These are phyloP conservation scores for Mirounga angustirostris DNA, from an alignment of 2,113 vertebrate species.

Conservation along the genomic window DNA sequence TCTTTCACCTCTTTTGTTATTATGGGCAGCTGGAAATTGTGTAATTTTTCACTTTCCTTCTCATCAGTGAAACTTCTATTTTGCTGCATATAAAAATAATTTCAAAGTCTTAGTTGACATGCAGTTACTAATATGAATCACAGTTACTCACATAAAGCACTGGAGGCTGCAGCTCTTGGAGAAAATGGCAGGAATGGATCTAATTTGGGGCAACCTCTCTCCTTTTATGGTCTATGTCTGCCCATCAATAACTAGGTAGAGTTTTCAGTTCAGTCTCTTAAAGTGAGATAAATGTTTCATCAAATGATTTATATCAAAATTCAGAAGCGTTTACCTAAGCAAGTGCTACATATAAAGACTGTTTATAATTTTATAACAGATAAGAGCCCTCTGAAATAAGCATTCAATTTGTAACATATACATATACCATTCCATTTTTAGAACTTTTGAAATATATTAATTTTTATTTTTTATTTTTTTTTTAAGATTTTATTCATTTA, in stretches of 20 bases:
- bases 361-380: constrained; percentile 21
- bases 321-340: background rate
- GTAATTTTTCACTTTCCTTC: background rate
- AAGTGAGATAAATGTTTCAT: background rate
- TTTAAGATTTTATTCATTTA: background rate
- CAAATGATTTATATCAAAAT: constrained; percentile 7
- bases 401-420: background rate
- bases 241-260: background rate
- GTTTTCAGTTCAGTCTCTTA: background rate
- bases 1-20: background rate
- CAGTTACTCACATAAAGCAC: background rate
- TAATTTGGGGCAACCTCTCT: background rate
- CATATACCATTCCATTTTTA: background rate
- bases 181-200: background rate
- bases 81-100: background rate
- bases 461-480: background rate
- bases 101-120: background rate
- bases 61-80: background rate
- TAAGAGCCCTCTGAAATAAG: background rate
- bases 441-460: background rate
- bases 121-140: background rate
- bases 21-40: background rate
- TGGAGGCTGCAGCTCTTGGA: background rate
- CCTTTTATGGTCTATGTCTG: background rate
- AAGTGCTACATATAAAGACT: background rate